Percentiles rank a stretch among this genome's conserved stretches.
phyloP scores from a whole-genome alignment of 2,113 vertebrate species.

The Gymnogyps californianus region DNA sequence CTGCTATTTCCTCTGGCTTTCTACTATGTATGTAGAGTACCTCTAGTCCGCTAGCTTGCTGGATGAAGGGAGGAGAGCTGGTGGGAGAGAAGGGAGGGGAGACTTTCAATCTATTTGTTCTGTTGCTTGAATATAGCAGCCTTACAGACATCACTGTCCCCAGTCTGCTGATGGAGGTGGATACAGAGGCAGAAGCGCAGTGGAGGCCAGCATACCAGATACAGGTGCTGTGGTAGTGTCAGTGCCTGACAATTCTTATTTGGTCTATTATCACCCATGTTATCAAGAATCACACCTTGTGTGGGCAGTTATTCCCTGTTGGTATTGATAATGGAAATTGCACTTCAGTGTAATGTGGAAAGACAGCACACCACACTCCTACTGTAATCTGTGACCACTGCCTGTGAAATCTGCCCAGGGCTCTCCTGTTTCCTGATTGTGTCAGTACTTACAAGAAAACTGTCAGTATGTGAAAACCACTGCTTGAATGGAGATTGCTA shows the following conservation, averaged over 20 bases:
- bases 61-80: background rate
- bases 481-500: background rate
- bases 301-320: background rate
- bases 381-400: fast-evolving
- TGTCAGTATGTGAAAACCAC: background rate
- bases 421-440: background rate
- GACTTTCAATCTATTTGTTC: background rate
- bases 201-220: background rate
- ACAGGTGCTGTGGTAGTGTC: too few species aligned
- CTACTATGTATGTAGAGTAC: background rate
- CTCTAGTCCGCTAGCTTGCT: background rate
- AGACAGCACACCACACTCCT: fast-evolving
- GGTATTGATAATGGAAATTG: background rate
- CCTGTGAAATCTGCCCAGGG: background rate
- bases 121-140: fast-evolving
- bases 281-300: background rate
- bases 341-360: background rate
- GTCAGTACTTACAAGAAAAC: background rate
- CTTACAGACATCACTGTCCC: too few species aligned
- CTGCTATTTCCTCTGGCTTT: background rate
- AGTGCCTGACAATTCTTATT: background rate
- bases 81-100: background rate
- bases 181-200: background rate
- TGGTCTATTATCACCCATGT: background rate
- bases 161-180: background rate